These are phyloP conservation scores for Abramis brama DNA, from an alignment of 2,113 vertebrate species.

Conservation along the genomic window DNA sequence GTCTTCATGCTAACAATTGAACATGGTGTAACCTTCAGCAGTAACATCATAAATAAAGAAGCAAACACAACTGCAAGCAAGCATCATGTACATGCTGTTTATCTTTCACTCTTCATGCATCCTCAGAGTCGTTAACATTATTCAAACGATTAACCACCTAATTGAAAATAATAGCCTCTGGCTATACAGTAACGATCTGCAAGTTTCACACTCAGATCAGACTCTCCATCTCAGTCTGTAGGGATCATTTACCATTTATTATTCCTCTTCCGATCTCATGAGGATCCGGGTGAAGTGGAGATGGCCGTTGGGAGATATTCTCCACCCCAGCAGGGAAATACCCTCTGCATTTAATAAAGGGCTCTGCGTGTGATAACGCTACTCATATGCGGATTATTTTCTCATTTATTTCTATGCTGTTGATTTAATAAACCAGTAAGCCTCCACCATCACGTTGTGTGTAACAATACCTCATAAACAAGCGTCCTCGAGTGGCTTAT, in stretches of 20 bases:
- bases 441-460: not conserved
- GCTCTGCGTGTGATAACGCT: not conserved
- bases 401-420: not conserved
- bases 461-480: not conserved
- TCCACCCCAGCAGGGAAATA: not conserved
- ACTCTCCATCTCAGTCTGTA: not conserved
- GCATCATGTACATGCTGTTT: not conserved
- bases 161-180: not conserved
- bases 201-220: not conserved
- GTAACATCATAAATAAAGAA: not conserved
- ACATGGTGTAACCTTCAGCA: not conserved
- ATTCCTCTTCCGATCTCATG: not conserved
- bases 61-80: not conserved
- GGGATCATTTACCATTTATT: not conserved
- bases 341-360: constrained; percentile 4
- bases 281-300: not conserved
- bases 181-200: not conserved
- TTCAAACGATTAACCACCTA: not conserved
- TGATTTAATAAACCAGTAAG: not conserved
- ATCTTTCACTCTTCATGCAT: not conserved
- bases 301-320: no score
- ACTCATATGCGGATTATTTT: not conserved
- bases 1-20: not conserved
- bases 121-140: not conserved
- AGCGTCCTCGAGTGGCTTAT: not conserved